Evolutionary conservation across 2,888 invertebrate genomes (phyloP), one percentile per base, ranked within the genome.

Genomic region (Xestoiulus laeticollis): DNA sequence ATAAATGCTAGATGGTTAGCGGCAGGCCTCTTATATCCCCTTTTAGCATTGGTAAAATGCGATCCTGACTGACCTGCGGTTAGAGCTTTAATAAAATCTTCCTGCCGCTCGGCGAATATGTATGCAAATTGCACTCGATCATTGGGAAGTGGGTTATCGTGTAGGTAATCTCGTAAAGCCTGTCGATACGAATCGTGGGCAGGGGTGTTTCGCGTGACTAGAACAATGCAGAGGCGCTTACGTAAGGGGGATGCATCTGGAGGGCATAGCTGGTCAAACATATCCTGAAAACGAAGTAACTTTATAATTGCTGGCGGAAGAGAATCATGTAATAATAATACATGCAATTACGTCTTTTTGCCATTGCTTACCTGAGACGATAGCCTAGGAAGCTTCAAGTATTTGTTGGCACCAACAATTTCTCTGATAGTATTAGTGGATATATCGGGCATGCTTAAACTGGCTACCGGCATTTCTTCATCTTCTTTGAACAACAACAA

Each of bases 401-500:
- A 96, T 92, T 96, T 96, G 93, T 99, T 98, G 85, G 95, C 95
- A 88, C 96, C 95, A 88, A 99, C 96, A 87, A 98, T 94, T 92
- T 98, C 96, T 89, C 96, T 95, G 92, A 99, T 94, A 0, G 97
- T 96, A 90, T 95, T 95, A 38, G 96, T 95, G 16, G 97, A 96
- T 91, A 99, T 96, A 92, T 98, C 97, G 85, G 95, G 94, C 95
- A 98, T 98, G 90, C 96, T 95, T 89, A 98, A 94, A 89, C 96
- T 96, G 53, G 97, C 97, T 88, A 96, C 95, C 0, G 98, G 96
- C 19, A 94, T 93, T 4, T 94, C 94, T 91, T 96, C 96, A 89
- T 93, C 92, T 91, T 99, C 99, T 92, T 98, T 98, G 91, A 99
- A 96, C 88, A 99, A 93, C 89, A 98, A 94, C 91, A 99, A 94